Evolutionary conservation across 2,888 invertebrate genomes (phyloP).

Genomic region (Capitulum mitella): DNA sequence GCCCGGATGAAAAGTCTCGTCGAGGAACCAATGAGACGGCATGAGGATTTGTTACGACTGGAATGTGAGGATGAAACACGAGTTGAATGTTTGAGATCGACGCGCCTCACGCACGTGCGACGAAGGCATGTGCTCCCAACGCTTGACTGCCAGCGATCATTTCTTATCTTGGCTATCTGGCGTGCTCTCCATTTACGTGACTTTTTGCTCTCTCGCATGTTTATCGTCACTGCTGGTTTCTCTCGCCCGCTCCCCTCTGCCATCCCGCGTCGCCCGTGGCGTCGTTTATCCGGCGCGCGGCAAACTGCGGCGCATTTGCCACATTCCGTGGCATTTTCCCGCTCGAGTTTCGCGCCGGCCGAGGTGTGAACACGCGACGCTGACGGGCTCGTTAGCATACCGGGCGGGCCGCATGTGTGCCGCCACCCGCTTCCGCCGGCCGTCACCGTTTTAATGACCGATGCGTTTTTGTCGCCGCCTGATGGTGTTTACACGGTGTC

Average conservation of each 20-base stretch:
- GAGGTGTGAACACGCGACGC: neutral
- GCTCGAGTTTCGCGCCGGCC: neutral
- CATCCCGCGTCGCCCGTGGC: neutral
- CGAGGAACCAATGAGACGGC: too few species aligned
- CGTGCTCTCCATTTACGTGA: neutral
- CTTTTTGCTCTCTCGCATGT: neutral
- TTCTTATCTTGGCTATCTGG: too few species aligned
- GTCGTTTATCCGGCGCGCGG: neutral
- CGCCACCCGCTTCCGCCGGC: neutral
- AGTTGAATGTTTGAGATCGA: too few species aligned
- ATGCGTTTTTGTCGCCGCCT: neutral
- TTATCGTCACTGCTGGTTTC: neutral
- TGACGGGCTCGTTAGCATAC: neutral
- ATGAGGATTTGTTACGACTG: too few species aligned
- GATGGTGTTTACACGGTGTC: neutral
- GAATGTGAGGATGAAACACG: too few species aligned
- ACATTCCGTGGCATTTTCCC: neutral
- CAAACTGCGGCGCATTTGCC: neutral
- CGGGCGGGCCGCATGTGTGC: neutral
- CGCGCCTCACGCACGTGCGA: too few species aligned
- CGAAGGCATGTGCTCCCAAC: too few species aligned
- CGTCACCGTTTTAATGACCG: neutral
- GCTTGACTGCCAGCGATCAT: too few species aligned
- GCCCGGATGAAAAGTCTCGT: too few species aligned
- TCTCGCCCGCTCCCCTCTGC: neutral